Percentiles rank a stretch among this genome's conserved stretches.
phyloP scores from a whole-genome alignment of 2,113 vertebrate species.

The Phainopepla nitens region DNA sequence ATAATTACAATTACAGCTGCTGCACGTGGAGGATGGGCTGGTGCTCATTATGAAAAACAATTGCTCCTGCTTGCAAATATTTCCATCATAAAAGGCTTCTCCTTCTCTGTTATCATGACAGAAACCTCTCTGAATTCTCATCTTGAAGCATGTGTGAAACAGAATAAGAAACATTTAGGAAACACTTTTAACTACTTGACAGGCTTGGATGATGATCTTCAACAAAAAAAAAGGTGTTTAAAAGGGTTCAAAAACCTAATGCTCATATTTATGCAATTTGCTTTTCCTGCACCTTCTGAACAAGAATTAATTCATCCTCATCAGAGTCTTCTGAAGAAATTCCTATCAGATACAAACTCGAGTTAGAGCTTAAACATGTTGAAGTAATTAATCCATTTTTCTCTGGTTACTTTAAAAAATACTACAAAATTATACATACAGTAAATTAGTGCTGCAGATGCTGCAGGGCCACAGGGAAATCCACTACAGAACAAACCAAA shows the following conservation, averaged over 20 bases:
- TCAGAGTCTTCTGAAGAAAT: background rate
- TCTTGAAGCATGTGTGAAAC: slow-evolving; percentile 6
- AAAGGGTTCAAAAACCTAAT: background rate
- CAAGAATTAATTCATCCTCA: slow-evolving; percentile 14
- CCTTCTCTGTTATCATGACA: slow-evolving; percentile 11
- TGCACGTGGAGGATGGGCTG: slow-evolving; percentile 19
- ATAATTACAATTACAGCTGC: slow-evolving; percentile 10
- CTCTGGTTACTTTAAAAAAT: background rate
- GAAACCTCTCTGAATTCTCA: slow-evolving; percentile 39
- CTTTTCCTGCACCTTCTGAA: background rate
- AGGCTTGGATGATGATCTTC: slow-evolving; percentile 34
- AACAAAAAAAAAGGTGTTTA: background rate
- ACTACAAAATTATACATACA: background rate
- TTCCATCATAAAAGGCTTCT: slow-evolving; percentile 37
- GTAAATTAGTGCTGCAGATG: background rate
- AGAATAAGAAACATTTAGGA: slow-evolving; percentile 25
- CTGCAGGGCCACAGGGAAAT: background rate
- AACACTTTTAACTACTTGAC: slow-evolving; percentile 47
- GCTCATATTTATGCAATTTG: slow-evolving; percentile 35
- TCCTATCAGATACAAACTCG: background rate
- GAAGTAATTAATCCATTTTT: background rate
- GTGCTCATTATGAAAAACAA: slow-evolving; percentile 44
- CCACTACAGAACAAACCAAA: background rate
- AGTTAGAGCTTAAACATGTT: background rate
- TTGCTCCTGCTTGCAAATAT: slow-evolving; percentile 45